Base-by-base conservation (phyloP, 2,888 invertebrate genomes). In the Falcaria lacertinaria region DNA sequence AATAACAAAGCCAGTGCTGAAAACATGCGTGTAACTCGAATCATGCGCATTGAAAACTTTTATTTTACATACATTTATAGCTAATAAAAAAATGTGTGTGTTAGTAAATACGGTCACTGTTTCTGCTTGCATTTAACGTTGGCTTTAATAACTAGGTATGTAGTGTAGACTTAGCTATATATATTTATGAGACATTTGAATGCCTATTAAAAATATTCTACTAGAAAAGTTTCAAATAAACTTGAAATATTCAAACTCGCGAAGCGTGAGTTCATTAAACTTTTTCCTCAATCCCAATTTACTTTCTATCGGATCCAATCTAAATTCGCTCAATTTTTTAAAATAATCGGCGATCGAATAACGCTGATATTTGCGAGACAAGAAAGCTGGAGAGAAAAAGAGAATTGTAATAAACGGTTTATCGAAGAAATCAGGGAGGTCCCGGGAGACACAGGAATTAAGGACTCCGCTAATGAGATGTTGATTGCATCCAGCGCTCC, bases 391-490 rank as follows among this genome's bases (percentile, higher is more conserved):
- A 49, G 48, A 48, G 53, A 62, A 69, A 72, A 68, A 66, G 61
- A 64, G 71, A 77, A 76, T 73, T 73, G 71, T 76, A 77, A 77
- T 79, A 81, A 82, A 79, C 76, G 76, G 74, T 79, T 83, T 80
- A 83, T 80, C 80, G 78, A 74, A 71, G 70, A 75, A 82, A 80
- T 83, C 81, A 72, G 69, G 65, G 63, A 57, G 63, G 62, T 61
- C 75, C 64, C 60, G 43, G 50, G 74, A 62, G 76, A 79, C 77
- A 73, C 68, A 64, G 63, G 76, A 82, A 84, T 83, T 85, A 86
- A 84, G 78, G 75, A 75, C 66, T 74, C 64, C 73, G 62, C 84
- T 86, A 86, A 87, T 86, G 85, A 85, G 84, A 87, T 86, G 87
- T 83, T 86, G 85, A 87, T 86, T 85, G 85, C 82, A 77, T 76